A percentile compares a stretch with the other conserved stretches of the same genome.
These are phyloP conservation scores for Sialis fuliginosa DNA, from an alignment of 2,888 invertebrate genomes.

Conservation along the genomic window DNA sequence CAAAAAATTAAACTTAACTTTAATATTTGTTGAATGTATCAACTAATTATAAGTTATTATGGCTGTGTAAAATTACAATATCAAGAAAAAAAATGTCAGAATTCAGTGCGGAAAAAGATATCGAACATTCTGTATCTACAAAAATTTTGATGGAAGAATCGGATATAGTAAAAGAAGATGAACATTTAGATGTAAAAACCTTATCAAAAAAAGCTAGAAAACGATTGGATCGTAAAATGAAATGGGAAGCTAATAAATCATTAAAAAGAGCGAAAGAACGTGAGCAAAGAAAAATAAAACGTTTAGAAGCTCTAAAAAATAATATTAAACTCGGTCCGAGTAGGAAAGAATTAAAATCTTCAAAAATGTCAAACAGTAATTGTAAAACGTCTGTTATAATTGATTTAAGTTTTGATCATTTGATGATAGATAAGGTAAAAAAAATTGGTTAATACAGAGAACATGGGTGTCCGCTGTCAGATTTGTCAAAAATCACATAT, in stretches of 20 bases:
- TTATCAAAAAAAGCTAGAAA: constrained; percentile 20
- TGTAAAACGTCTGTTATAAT: constrained; percentile 60
- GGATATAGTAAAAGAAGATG: too few species aligned
- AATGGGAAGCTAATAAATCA: constrained; percentile 53
- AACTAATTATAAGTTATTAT: too few species aligned
- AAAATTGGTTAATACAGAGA: too few species aligned
- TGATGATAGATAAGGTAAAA: constrained; percentile 53
- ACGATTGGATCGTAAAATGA: constrained; percentile 47
- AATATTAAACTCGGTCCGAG: constrained; percentile 60
- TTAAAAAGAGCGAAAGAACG: constrained; percentile 57
- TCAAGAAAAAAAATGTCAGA: too few species aligned
- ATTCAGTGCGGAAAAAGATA: too few species aligned
- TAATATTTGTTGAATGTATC: too few species aligned
- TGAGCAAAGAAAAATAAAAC: constrained; percentile 48
- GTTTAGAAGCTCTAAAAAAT: constrained; percentile 46
- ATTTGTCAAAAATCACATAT: too few species aligned
- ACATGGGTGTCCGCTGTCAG: too few species aligned
- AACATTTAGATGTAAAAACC: background rate
- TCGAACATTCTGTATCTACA: too few species aligned
- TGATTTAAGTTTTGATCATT: constrained; percentile 78
- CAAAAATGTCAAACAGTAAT: constrained; percentile 46
- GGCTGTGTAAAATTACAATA: too few species aligned
- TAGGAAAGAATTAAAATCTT: constrained; percentile 59
- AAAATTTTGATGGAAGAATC: too few species aligned
- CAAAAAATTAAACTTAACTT: too few species aligned